A percentile compares a stretch with the other conserved stretches of the same genome.
Conservation (phyloP, 2,888 invertebrate genomes). For the Amphimallon solstitiale region DNA sequence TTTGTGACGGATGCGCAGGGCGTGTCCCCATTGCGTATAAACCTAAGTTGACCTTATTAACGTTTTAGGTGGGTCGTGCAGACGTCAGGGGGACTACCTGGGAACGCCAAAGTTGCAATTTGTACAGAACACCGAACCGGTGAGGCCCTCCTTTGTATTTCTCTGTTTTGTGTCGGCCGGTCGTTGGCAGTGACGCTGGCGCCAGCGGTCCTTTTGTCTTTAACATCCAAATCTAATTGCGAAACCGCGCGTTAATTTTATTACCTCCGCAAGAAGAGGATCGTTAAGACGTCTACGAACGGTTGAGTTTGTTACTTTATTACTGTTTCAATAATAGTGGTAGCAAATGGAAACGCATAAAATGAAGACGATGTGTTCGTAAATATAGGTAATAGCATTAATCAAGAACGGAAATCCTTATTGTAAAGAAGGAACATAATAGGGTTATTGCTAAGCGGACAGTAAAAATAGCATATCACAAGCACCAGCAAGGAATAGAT, state of each 20-base stretch:
- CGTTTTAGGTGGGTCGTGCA: background rate
- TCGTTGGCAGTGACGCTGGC: conserved; percentile 17
- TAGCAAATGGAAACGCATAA: no score
- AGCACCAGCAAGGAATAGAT: no score
- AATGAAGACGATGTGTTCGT: no score
- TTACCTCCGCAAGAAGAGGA: conserved; percentile 5
- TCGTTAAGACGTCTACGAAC: conserved; percentile 9
- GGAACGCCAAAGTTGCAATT: conserved; percentile 27
- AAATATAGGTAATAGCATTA: no score
- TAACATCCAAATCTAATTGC: conserved; percentile 31
- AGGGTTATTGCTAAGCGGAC: no score
- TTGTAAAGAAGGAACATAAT: no score
- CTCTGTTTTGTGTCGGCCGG: conserved; percentile 17
- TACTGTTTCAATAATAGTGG: no score
- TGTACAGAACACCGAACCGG: conserved; percentile 6
- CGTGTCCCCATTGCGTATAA: background rate
- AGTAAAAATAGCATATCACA: no score
- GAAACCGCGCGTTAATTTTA: conserved; percentile 25
- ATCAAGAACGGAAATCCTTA: no score
- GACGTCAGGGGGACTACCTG: conserved; percentile 9
- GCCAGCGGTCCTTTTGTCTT: conserved; percentile 37
- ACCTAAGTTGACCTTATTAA: conserved; percentile 27
- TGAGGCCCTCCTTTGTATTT: conserved; percentile 22
- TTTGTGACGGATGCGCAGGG: conserved; percentile 25
- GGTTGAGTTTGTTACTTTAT: no score